Percentiles rank a stretch among this genome's conserved stretches.
Conservation (phyloP, 2,888 invertebrate species). For the Drosophila seclusa region DNA sequence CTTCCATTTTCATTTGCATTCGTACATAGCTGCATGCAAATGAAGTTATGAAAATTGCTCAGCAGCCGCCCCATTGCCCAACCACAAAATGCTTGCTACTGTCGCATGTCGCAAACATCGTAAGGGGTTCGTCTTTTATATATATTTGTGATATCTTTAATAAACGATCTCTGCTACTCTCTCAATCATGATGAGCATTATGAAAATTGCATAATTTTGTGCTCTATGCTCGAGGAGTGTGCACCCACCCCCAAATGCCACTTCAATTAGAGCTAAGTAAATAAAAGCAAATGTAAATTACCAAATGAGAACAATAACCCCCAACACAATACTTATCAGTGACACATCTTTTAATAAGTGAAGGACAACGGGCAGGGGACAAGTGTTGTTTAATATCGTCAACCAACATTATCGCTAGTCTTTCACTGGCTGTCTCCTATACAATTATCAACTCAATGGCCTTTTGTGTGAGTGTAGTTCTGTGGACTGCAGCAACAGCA, state of each 20-base stretch:
- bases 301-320: conserved; percentile 15
- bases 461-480: conserved; percentile 17
- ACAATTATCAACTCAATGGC: conserved; percentile 67
- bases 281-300: conserved; percentile 56
- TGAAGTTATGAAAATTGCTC: conserved; percentile 70
- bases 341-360: conserved; percentile 26
- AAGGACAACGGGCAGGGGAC: conserved; percentile 15
- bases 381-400: neutral
- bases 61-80: conserved; percentile 39
- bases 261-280: conserved; percentile 73
- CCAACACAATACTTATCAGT: conserved; percentile 20
- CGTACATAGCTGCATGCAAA: conserved; percentile 58
- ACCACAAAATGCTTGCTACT: conserved; percentile 45
- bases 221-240: conserved; percentile 56
- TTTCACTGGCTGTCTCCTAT: conserved; percentile 43
- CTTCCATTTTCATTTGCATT: conserved; percentile 50
- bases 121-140: conserved; percentile 23
- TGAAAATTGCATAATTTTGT: conserved; percentile 76
- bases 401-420: conserved; percentile 32
- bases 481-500: conserved; percentile 20
- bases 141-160: conserved; percentile 44
- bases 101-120: conserved; percentile 52
- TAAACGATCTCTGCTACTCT: conserved; percentile 57
- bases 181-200: conserved; percentile 72
- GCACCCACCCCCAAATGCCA: conserved; percentile 44